Base-by-base conservation (phyloP, 2,888 invertebrate species). In the Hydraecia micacea region DNA sequence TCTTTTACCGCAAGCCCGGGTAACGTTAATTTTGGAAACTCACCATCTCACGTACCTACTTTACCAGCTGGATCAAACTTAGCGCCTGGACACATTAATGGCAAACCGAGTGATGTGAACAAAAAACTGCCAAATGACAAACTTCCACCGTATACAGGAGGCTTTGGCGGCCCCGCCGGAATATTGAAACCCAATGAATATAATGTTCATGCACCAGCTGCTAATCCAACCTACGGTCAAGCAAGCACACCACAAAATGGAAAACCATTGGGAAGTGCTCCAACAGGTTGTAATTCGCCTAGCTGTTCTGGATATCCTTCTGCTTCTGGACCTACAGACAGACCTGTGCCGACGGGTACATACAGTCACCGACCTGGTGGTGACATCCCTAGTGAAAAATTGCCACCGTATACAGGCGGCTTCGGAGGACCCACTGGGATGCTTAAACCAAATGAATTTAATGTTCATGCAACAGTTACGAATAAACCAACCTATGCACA, bases 381-480 rank as follows among this genome's bases (percentile, higher is more conserved):
- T 18, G 52, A 28, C 8, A 52, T 18, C 58, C 15, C 74, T 28
- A 74, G 11, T 65, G 72, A 82, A 63, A 78, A 90, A 73, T 74
- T 83, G 36, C 90, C 91, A n/a, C 49, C 73, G 7, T 94, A 94
- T 71, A 89, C 91, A n/a, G 92, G 93, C 71, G 92, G 93, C 0
- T 94, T 94, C 82, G 94, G 93, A 36, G 94, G 91, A 21, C 90
- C 92, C n/a, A 36, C 87, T 71, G 93, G 93, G 52, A 78, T 87
- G 70, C 78, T 89, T 55, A 91, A 87, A 75, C 88, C 88, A 42
- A 81, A 85, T 79, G 87, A 84, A 75, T 73, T 70, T 79, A 63
- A 80, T 67, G 65, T 80, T 55, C 81, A 78, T 52, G 71, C 67
- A 63, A 49, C 78, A 81, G 77, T 77, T 36, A 62, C 75, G 42